phyloP scores from a whole-genome alignment of 2,797 vertebrate species.

The Tragopan temminckii region DNA sequence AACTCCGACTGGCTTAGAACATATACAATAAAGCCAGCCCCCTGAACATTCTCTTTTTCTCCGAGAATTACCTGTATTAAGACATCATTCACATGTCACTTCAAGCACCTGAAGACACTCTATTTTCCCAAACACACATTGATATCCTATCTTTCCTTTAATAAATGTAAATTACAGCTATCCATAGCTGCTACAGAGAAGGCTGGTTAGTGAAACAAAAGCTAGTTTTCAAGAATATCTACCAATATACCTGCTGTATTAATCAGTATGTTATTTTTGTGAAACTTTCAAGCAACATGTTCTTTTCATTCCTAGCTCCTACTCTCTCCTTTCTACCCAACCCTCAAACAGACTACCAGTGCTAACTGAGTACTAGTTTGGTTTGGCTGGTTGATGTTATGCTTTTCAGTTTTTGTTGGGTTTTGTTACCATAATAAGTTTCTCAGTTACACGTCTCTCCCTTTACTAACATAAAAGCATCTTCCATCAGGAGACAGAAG shows the following conservation, averaged over 20 bases:
- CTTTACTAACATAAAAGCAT: not conserved
- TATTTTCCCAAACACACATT: not conserved
- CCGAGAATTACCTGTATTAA: not conserved
- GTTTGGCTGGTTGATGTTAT: not conserved
- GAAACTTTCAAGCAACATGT: not conserved
- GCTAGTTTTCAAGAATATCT: not conserved
- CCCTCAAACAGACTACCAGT: not conserved
- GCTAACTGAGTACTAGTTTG: not conserved
- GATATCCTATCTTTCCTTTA: not conserved
- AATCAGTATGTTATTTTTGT: not conserved
- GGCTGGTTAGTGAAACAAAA: not conserved
- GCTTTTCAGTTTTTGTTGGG: not conserved
- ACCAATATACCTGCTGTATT: not conserved
- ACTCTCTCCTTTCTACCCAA: not conserved
- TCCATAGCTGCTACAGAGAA: not conserved
- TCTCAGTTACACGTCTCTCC: rapidly evolving
- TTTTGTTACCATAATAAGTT: not conserved
- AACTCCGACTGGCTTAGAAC: not conserved
- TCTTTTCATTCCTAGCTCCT: not conserved
- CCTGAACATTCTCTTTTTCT: not conserved
- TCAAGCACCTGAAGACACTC: not conserved
- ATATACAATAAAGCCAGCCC: not conserved
- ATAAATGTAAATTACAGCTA: not conserved
- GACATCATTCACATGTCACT: rapidly evolving
- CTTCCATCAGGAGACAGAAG: not conserved